Percentiles rank a stretch among this genome's conserved stretches.
phyloP scores from a whole-genome alignment of 23 tunicate species.

The Ascidia mentula region DNA sequence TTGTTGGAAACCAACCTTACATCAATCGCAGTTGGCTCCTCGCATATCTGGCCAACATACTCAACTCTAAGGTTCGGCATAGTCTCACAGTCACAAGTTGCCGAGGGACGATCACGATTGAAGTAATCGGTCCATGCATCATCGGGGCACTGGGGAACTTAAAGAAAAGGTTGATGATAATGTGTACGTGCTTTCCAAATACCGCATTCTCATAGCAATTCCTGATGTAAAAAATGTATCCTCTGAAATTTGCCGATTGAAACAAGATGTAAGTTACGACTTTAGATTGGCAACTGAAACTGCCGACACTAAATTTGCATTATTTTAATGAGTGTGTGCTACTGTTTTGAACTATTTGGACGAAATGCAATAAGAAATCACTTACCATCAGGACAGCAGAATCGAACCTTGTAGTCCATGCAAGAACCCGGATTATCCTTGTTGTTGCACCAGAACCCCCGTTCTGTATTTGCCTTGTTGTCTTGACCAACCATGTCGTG shows the following conservation, averaged over 20 bases:
- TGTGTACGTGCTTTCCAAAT: no score
- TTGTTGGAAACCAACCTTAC: background rate
- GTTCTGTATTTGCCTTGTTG: background rate
- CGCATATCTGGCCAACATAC: background rate
- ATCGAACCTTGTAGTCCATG: constrained; percentile 1
- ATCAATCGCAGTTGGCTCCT: constrained; percentile 12
- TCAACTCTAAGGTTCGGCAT: background rate
- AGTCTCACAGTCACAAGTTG: constrained; percentile 3
- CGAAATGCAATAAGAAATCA: no score
- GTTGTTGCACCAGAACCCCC: background rate
- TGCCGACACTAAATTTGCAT: no score
- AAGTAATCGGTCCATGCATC: background rate
- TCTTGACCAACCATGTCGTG: background rate
- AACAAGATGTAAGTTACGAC: no score
- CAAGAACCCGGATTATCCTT: background rate
- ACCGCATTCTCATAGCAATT: no score
- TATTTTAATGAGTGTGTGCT: no score
- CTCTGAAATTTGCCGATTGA: no score
- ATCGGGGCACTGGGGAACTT: background rate
- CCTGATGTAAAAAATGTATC: no score
- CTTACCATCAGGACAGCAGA: background rate
- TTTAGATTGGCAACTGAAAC: no score
- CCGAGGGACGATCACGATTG: constrained; percentile 6
- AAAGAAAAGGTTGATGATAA: background rate
- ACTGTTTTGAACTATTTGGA: no score